These are phyloP conservation scores for Rattus rattus DNA, from an alignment of 2,113 vertebrate genomes.

Conservation along the genomic window DNA sequence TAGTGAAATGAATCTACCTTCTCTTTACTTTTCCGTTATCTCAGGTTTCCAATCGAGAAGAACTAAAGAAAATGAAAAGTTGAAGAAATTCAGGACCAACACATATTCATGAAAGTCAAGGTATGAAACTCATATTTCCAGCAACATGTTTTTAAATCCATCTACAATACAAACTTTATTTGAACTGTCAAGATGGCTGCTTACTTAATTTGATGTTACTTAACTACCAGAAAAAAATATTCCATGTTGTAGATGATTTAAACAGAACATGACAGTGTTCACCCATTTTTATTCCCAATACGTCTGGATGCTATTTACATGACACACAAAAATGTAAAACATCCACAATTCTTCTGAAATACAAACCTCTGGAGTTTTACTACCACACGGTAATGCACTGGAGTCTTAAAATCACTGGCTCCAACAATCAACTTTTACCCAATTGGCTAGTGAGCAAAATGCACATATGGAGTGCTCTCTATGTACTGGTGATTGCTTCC, in stretches of 20 bases:
- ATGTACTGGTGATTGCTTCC: not conserved
- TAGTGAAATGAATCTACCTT: not conserved
- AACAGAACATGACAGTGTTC: not conserved
- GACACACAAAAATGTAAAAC: not conserved
- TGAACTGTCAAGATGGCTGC: not conserved
- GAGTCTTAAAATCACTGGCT: slow-evolving; percentile 42
- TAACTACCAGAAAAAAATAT: not conserved
- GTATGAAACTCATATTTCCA: not conserved
- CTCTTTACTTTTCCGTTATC: not conserved
- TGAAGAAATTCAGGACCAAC: not conserved
- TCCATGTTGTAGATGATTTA: not conserved
- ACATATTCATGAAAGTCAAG: not conserved
- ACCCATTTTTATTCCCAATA: not conserved
- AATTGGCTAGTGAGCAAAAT: not conserved
- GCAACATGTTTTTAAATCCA: not conserved
- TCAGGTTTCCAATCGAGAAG: not conserved
- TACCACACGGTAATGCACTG: not conserved
- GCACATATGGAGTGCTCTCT: not conserved
- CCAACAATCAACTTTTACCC: not conserved
- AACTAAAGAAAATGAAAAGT: not conserved
- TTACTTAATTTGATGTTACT: not conserved
- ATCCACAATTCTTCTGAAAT: not conserved
- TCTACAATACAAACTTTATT: slow-evolving; percentile 5
- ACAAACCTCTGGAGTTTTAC: not conserved
- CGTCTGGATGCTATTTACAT: not conserved